Conservation (phyloP, 2,888 invertebrate species). For the Amaurobius ferox region DNA sequence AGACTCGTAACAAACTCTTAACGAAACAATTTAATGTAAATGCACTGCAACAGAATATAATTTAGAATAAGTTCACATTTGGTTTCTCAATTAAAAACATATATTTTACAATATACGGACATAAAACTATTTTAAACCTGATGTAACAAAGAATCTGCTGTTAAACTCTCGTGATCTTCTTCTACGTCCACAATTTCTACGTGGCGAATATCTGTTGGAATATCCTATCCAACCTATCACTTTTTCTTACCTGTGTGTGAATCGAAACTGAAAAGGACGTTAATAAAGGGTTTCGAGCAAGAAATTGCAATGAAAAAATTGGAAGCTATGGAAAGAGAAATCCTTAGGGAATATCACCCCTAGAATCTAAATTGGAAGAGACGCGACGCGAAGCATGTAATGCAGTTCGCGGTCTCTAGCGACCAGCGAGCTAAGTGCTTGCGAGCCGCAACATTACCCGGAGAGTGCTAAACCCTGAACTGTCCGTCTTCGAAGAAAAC, state of each 20-base stretch:
- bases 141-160: too few species aligned
- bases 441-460: conserved; percentile 38
- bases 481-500: conserved; percentile 59
- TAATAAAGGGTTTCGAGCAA: conserved; percentile 5
- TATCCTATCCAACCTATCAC: not conserved
- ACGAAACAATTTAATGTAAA: too few species aligned
- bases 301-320: not conserved
- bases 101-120: too few species aligned
- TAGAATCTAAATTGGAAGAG: conserved; percentile 45
- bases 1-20: too few species aligned
- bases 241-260: not conserved
- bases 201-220: too few species aligned
- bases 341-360: not conserved
- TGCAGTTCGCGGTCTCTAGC: conserved; percentile 65
- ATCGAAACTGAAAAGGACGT: not conserved
- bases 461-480: conserved; percentile 44
- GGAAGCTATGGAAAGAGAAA: not conserved
- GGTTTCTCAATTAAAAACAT: too few species aligned
- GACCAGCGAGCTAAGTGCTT: conserved; percentile 63
- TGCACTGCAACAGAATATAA: too few species aligned
- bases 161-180: too few species aligned
- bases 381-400: conserved; percentile 58
- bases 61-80: too few species aligned
- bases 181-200: too few species aligned
- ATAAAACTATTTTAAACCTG: too few species aligned